Evolutionary conservation across 2,888 invertebrate species (phyloP), one percentile per base, ranked within the genome.

Genomic region (Incurvaria masculella): DNA sequence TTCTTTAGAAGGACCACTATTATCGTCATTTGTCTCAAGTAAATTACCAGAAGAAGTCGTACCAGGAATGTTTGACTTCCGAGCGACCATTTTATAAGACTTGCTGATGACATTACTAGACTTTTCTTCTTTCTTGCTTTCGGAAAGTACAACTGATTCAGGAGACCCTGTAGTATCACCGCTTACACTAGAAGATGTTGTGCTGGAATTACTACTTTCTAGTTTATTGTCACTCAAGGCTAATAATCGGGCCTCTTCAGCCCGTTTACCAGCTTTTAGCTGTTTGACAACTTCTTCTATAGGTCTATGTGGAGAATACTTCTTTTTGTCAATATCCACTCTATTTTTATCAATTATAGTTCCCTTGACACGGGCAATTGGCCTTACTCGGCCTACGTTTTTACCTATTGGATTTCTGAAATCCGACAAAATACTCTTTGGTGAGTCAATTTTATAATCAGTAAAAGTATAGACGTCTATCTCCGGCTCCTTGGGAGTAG

Each of bases 31-130:
- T 67, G 66, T 44, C 75, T 74, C 47, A 67, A 57, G 58, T 74
- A 73, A 55, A 72, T 71, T 2, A 72, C 71, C 11, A 76, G 76
- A 51, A 74, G 76, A 56, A 76, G 76, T 38, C 75, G 78, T 61
- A n/a, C 78, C 78, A 17, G 78, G 76, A 41, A 78, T 71, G 52
- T 76, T 78, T 19, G 78, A 75, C 61, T 78, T 78, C 44, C 78
- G 62, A 41, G 78, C 76, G n/a, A 79, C 76, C 76, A 76, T 79
- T 64, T 76, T 78, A 56, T 78, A 76, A 17, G 78, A 76, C 57
- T 79, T 79, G 53, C 78, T 76, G 17, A 78, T 66, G 52, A 76
- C 73, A 44, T 73, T 68, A 59, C 69, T 68, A 44, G 76, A 74
- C 48, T 65, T 63, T 46, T 72, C 69, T 49, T 67, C 69, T 2